Evolutionary conservation across 1,140 invertebrate genomes (phyloP).

Genomic region (Drosophila elegans): DNA sequence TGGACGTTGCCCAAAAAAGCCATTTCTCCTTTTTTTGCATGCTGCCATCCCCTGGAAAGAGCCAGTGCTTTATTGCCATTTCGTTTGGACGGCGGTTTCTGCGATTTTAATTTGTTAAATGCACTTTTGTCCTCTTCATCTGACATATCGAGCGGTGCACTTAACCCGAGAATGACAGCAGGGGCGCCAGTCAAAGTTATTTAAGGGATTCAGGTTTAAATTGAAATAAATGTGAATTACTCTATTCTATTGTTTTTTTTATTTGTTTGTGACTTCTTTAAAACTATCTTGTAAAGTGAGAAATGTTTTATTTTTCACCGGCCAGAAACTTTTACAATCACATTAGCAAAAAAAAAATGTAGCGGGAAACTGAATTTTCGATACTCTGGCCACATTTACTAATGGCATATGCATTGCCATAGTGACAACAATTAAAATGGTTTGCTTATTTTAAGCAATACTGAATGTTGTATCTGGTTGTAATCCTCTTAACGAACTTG

Average conservation of each 20-base stretch:
- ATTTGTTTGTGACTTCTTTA: background rate
- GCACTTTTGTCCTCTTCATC: constrained; percentile 68
- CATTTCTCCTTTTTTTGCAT: background rate
- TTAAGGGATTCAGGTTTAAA: constrained; percentile 7
- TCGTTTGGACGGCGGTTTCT: constrained; percentile 47
- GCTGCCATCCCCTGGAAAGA: background rate
- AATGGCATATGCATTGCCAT: too few relatives aligned
- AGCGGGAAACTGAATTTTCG: too few relatives aligned
- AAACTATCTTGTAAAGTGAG: too few relatives aligned
- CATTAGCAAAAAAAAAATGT: too few relatives aligned
- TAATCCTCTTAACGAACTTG: too few relatives aligned
- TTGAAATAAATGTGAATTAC: background rate
- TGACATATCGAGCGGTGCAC: constrained; percentile 33
- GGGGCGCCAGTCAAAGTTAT: background rate
- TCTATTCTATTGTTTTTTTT: background rate
- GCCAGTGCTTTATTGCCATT: constrained; percentile 34
- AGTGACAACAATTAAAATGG: too few relatives aligned
- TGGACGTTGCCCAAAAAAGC: constrained; percentile 23
- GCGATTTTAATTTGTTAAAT: constrained; percentile 80
- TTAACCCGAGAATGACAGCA: constrained; percentile 29
- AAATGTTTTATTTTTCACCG: too few relatives aligned
- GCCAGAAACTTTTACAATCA: too few relatives aligned
- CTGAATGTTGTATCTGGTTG: too few relatives aligned
- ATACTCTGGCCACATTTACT: too few relatives aligned
- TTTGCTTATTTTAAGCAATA: too few relatives aligned